Evolutionary conservation across 2,113 vertebrate genomes (phyloP).

Genomic region (Xenotilapia longispinis): DNA sequence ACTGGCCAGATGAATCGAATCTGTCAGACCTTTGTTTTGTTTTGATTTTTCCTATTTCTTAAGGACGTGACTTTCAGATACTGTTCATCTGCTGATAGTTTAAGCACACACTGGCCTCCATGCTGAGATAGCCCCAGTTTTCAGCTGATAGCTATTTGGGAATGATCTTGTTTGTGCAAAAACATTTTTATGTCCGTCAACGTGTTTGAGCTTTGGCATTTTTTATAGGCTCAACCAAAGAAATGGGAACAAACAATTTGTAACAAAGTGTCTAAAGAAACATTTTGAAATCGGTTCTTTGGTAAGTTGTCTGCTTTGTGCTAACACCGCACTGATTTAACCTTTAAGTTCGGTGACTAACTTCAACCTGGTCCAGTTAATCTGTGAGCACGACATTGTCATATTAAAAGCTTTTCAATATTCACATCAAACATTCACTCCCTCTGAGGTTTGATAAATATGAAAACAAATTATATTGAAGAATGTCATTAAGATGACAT

Average conservation of each 20-base stretch:
- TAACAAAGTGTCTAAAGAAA: rapidly evolving
- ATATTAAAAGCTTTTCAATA: background rate
- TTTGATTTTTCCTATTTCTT: background rate
- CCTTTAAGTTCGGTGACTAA: rapidly evolving
- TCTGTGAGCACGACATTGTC: background rate
- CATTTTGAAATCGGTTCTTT: background rate
- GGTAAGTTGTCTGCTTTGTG: background rate
- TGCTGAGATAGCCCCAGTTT: background rate
- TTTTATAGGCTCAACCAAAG: rapidly evolving
- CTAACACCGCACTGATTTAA: rapidly evolving
- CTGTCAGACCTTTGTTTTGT: background rate
- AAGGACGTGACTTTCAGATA: background rate
- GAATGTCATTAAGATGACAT: rapidly evolving
- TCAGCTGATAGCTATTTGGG: background rate
- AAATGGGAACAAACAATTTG: background rate
- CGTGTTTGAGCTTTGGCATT: rapidly evolving
- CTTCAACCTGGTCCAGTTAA: background rate
- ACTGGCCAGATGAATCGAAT: rapidly evolving
- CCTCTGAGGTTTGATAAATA: background rate
- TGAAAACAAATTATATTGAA: background rate
- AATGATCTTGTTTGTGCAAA: rapidly evolving
- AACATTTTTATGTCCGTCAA: background rate
- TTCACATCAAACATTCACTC: background rate
- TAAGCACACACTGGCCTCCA: rapidly evolving
- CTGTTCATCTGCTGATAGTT: background rate